Base-by-base conservation (phyloP, 2,888 invertebrate species). In the Celastrina argiolus region DNA sequence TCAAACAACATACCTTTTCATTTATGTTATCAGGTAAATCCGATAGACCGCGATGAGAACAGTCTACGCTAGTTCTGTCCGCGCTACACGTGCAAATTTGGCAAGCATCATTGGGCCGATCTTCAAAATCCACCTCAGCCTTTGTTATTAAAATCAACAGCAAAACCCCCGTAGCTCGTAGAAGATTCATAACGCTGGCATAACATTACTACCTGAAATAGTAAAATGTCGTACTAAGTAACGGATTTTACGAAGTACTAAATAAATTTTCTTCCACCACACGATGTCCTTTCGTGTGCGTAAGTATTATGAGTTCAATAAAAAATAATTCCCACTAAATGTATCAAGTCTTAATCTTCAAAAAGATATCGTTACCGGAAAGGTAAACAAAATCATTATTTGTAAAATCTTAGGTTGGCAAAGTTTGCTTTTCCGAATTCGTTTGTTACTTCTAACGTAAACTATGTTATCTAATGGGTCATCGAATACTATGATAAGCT, bases 121-220 rank as follows among this genome's bases (percentile, higher is more conserved):
- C 83, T 72, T 86, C 84, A 74, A 81, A 80, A 67, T 83, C 80
- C 41, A 79, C 68, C 64, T 81, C 79, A 67, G 79, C 83, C 39
- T 74, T 75, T 61, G 73, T 74, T 56, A 76, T 66, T 51, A 79
- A 67, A 72, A 76, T 73, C 39, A 81, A 70, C 70, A 84, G 71
- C 68, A 85, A 74, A 63, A 82, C 70, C 69, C 74, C 76, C 73
- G 75, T 75, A 71, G 76, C 71, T 71, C 75, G 69, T 78, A 79
- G 70, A 67, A 74, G 74, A 76, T 78, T 70, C 90, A 90, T 90
- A 71, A 81, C 86, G 81, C 78, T 76, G 78, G 71, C 76, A 77
- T 84, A 72, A 78, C 89, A 89, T 88, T 78, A 83, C 87, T 84
- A 74, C 78, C 89, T 89, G 85, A 41, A 86, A 88, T 64, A 26